Base-by-base conservation (phyloP, 2,888 invertebrate genomes). In the Shargacucullia verbasci region DNA sequence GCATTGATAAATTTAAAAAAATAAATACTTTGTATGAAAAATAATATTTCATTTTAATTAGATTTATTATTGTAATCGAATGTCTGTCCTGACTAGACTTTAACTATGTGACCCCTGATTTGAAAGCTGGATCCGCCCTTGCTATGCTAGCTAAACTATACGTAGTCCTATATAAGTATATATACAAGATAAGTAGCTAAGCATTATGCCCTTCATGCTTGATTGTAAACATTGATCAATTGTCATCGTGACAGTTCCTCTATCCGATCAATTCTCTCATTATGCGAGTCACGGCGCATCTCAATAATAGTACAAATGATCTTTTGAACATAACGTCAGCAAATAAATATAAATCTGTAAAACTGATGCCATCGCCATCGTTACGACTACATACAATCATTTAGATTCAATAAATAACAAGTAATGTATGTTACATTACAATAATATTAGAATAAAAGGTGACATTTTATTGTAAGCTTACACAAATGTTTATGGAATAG, bases 171-270 rank as follows among this genome's bases (percentile, higher is more conserved):
- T 35, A 12, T 3, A 13, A 12, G 13, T 14, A 8, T 9, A 9
- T 9, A 13, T 3, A 9, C n/a, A 14, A 1, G 2, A n/a, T 40
- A 27, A 14, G 7, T 27, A 13, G 35, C 25, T 8, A n/a, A 49
- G 48, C 49, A 59, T 52, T 48, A 38, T 5, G n/a, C 9, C 48
- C 50, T 63, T 58, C 38, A 33, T 41, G 31, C 49, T n/a, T 41
- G 44, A 52, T 63, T 58, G 58, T 58, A 43, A 58, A 47, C 45
- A 86, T 84, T 79, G 77, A 86, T 87, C 84, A 86, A 78, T 77
- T 83, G 86, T 84, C 85, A 80, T 60, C 62, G 63, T 56, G 71
- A 73, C 71, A 82, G 83, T 84, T 80, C 82, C 81, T 81, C 61
- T 78, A 80, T 64, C 79, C 73, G 78, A 80, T 81, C 79, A 69